phyloP scores from a whole-genome alignment of 1,140 invertebrate genomes.

The Brachionus asplanchnoidis region DNA sequence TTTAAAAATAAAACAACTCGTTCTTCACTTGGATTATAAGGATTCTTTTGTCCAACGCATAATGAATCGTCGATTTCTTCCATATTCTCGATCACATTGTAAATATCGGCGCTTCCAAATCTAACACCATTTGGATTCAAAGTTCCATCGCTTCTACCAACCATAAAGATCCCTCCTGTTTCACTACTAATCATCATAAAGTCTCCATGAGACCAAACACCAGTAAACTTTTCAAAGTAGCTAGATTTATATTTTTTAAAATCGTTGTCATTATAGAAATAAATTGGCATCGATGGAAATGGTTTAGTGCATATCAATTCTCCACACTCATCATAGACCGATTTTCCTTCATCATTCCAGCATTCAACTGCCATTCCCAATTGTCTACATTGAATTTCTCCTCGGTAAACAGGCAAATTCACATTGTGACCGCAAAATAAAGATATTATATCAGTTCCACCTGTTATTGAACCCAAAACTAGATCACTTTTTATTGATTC shows the following conservation, averaged over 20 bases:
- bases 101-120: slow-evolving; percentile 65
- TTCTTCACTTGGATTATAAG: slow-evolving; percentile 55
- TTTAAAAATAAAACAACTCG: slow-evolving; percentile 62
- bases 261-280: slow-evolving; percentile 62
- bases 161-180: slow-evolving; percentile 62
- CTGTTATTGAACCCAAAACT: slow-evolving; percentile 62
- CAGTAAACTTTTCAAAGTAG: slow-evolving; percentile 61
- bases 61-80: slow-evolving; percentile 61
- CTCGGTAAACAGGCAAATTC: slow-evolving; percentile 60
- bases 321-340: slow-evolving; percentile 58
- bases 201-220: slow-evolving; percentile 64
- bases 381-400: slow-evolving; percentile 61
- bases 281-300: slow-evolving; percentile 63
- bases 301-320: slow-evolving; percentile 63
- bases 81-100: slow-evolving; percentile 60
- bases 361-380: slow-evolving; percentile 61
- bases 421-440: slow-evolving; percentile 63
- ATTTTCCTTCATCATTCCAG: slow-evolving; percentile 57
- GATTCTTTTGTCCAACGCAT: slow-evolving; percentile 59
- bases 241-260: slow-evolving; percentile 60
- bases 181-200: slow-evolving; percentile 60
- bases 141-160: slow-evolving; percentile 63
- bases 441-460: slow-evolving; percentile 64
- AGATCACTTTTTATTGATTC: slow-evolving; percentile 60
- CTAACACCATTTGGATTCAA: slow-evolving; percentile 65